Evolutionary conservation across 2,113 vertebrate genomes (phyloP), one percentile per base, ranked within the genome.

Genomic region (Tympanuchus pallidicinctus): DNA sequence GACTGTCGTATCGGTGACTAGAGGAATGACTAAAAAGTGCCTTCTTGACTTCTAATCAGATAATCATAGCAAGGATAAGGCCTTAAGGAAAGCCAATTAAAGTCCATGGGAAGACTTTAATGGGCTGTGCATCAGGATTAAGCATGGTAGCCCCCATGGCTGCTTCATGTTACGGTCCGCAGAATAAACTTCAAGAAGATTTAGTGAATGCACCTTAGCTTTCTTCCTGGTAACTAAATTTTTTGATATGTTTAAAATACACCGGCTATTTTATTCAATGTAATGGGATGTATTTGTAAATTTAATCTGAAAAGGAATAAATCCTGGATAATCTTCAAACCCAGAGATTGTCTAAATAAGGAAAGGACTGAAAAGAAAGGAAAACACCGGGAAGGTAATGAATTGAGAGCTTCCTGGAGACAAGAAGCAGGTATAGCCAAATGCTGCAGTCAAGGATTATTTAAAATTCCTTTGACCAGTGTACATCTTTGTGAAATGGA

Each of bases 361-460:
- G 97, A 96, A 97, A 87, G 82, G 50, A 87, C 84, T 78, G 65
- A 95, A 92, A 95, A 88, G 91, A 61, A 95, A 93, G 92, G 89
- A 96, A 96, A 90, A 96, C 95, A 93, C 85, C 88, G 85, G 50
- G 94, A 95, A 92, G 96, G 95, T 70, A 90, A 95, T 72, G 94
- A 71, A 89, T 95, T 73, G 80, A 94, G 91, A 86, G 90, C 81
- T 89, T 93, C 18, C 28, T 69, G 91, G 90, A 97, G 97, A 97
- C 96, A 95, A 90, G 88, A 91, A 96, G 34, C 98, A 98, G 97
- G 97, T 96, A 94, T 94, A 54, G 91, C 65, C 89, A 87, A 80
- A 86, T 13, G 43, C 32, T 84, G 57, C 84, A 90, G 88, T 36
- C 2, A 24, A 88, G 86, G 73, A 78, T 96, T 94, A 96, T 97